Evolutionary conservation across 2,888 invertebrate genomes (phyloP).

Genomic region (Polydrusus cervinus): DNA sequence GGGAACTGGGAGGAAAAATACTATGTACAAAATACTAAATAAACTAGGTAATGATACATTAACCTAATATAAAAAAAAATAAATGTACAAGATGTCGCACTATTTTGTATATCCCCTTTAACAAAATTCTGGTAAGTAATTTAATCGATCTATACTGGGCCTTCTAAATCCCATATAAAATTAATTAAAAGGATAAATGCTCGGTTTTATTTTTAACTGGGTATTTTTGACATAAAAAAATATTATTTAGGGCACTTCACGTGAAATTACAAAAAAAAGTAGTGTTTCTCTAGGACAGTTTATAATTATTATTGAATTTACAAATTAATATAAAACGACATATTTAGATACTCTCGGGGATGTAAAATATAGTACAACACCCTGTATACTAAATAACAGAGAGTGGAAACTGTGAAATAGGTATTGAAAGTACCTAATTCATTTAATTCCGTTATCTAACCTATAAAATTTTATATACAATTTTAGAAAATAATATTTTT

Average conservation of each 20-base stretch:
- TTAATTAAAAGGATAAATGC: too few relatives aligned
- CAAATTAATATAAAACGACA: too few relatives aligned
- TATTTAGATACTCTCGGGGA: background rate
- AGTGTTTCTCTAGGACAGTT: too few relatives aligned
- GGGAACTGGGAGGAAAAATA: constrained; percentile 22
- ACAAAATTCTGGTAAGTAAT: background rate
- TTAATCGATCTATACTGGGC: too few relatives aligned
- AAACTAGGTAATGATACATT: constrained; percentile 14
- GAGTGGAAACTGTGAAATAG: constrained; percentile 26
- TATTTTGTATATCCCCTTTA: background rate
- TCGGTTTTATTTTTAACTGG: too few relatives aligned
- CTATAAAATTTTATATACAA: background rate
- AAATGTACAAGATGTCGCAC: background rate
- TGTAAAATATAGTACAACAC: constrained; percentile 4
- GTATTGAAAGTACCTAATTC: constrained; percentile 12
- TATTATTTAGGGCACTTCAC: too few relatives aligned
- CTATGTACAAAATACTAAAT: constrained; percentile 20
- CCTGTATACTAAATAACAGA: constrained; percentile 14
- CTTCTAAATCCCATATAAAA: too few relatives aligned
- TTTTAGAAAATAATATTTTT: background rate
- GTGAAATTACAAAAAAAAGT: too few relatives aligned
- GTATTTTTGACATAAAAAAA: too few relatives aligned
- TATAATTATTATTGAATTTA: too few relatives aligned
- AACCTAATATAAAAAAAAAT: constrained; percentile 1
- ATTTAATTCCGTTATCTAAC: background rate